A percentile compares a stretch with the other conserved stretches of the same genome.
phyloP scores from a whole-genome alignment of 2,888 invertebrate genomes.

The Fabriciana adippe region DNA sequence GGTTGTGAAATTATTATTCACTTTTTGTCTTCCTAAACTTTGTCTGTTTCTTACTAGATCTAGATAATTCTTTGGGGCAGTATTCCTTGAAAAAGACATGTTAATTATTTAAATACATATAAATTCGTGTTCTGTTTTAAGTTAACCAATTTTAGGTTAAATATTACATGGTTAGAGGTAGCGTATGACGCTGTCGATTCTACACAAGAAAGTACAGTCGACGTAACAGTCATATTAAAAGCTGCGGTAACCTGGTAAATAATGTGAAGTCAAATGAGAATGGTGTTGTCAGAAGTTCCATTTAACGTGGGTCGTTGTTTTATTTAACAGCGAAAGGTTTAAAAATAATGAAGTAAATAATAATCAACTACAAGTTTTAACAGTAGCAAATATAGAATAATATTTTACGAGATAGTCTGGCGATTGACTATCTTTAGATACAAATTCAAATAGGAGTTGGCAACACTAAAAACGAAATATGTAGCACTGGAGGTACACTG shows the following conservation, averaged over 20 bases:
- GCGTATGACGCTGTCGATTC: conserved; percentile 54
- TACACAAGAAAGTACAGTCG: conserved; percentile 44
- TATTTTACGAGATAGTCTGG: background rate
- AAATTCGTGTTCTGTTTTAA: conserved; percentile 58
- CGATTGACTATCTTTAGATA: background rate
- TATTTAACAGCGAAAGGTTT: too few species aligned
- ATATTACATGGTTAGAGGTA: conserved; percentile 43
- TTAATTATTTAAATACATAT: conserved; percentile 60
- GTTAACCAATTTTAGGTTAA: conserved; percentile 50
- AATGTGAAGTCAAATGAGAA: conserved; percentile 5
- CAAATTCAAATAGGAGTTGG: background rate
- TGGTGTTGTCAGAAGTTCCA: conserved; percentile 4
- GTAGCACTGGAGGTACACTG: conserved; percentile 37
- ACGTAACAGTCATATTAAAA: conserved; percentile 40
- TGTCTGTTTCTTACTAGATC: conserved; percentile 52
- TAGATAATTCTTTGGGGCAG: conserved; percentile 63
- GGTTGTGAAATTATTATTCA: conserved; percentile 73
- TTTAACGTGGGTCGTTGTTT: background rate
- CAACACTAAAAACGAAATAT: conserved; percentile 4
- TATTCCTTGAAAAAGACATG: conserved; percentile 80
- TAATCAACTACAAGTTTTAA: conserved; percentile 1
- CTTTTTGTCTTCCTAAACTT: conserved; percentile 71
- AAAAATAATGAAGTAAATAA: background rate
- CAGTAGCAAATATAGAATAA: conserved; percentile 4
- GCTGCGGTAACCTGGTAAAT: conserved; percentile 15